phyloP scores from a whole-genome alignment of 1,140 invertebrate genomes.

The Macrocentrus cingulum region DNA sequence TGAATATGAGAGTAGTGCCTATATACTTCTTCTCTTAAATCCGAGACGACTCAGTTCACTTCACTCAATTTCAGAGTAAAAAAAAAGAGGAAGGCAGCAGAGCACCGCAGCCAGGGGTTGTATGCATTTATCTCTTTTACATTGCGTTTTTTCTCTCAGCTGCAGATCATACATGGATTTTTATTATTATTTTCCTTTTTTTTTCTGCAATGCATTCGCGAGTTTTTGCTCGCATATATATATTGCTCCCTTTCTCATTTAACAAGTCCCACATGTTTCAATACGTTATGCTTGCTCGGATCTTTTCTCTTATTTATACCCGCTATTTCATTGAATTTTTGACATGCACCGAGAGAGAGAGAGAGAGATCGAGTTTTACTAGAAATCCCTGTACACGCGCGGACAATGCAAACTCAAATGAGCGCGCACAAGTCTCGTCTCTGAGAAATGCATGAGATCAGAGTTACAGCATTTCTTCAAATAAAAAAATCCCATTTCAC shows the following conservation, averaged over 20 bases:
- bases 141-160: background rate
- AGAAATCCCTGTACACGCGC: background rate
- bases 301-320: background rate
- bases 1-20: background rate
- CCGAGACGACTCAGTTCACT: constrained; percentile 13
- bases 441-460: no score
- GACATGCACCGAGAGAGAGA: constrained; percentile 2
- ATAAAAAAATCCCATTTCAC: no score
- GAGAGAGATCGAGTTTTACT: no score
- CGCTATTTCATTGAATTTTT: constrained; percentile 7
- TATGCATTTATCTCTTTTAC: background rate
- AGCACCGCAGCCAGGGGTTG: no score
- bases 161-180: background rate
- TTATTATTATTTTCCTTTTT: background rate
- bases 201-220: background rate
- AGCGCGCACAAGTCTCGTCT: no score
- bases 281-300: background rate
- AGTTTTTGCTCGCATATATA: no score
- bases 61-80: background rate
- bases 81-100: no score
- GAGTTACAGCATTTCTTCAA: no score
- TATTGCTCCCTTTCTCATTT: constrained; percentile 6
- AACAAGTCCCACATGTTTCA: background rate
- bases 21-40: constrained; percentile 7
- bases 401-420: no score